Conservation (phyloP, 1,140 invertebrate species). For the Steinernema khuongi region DNA sequence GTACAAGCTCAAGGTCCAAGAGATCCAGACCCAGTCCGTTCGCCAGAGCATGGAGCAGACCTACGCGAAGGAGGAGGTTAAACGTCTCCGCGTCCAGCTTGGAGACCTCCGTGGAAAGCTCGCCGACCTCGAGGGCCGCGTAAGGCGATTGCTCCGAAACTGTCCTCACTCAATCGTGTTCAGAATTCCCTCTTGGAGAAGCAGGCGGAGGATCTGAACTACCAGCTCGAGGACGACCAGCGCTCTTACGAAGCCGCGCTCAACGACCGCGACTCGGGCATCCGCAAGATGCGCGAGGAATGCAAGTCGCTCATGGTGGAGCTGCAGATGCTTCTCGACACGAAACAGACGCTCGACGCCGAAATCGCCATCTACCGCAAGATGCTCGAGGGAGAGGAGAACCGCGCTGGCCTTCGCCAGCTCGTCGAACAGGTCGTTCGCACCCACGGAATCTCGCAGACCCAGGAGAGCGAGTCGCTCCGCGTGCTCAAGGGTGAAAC, state of each 20-base stretch:
- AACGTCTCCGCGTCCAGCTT: conserved; percentile 61
- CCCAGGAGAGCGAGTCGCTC: conserved; percentile 52
- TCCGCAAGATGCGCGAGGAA: conserved; percentile 59
- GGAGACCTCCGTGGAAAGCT: conserved; percentile 60
- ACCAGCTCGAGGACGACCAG: conserved; percentile 59
- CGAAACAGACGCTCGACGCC: conserved; percentile 59
- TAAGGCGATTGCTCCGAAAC: conserved; percentile 44
- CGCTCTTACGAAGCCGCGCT: conserved; percentile 44
- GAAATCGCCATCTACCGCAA: conserved; percentile 59
- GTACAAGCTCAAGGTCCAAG: conserved; percentile 61
- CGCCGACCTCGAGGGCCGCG: conserved; percentile 62
- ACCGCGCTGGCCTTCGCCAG: conserved; percentile 53
- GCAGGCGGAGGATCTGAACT: conserved; percentile 59
- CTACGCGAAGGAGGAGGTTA: conserved; percentile 62
- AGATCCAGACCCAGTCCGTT: conserved; percentile 62
- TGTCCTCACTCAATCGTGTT: conserved; percentile 25
- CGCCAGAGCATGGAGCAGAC: conserved; percentile 63
- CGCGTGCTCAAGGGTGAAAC: conserved; percentile 62
- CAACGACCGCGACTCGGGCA: conserved; percentile 49
- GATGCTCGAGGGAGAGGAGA: conserved; percentile 58
- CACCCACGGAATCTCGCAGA: conserved; percentile 51
- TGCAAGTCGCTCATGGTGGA: conserved; percentile 61
- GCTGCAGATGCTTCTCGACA: conserved; percentile 61
- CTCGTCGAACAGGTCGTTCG: conserved; percentile 55
- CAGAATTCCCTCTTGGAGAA: conserved; percentile 61